These are phyloP conservation scores for Porites evermanni DNA, from an alignment of 92 coral and sea anemone genomes.

Conservation along the genomic window DNA sequence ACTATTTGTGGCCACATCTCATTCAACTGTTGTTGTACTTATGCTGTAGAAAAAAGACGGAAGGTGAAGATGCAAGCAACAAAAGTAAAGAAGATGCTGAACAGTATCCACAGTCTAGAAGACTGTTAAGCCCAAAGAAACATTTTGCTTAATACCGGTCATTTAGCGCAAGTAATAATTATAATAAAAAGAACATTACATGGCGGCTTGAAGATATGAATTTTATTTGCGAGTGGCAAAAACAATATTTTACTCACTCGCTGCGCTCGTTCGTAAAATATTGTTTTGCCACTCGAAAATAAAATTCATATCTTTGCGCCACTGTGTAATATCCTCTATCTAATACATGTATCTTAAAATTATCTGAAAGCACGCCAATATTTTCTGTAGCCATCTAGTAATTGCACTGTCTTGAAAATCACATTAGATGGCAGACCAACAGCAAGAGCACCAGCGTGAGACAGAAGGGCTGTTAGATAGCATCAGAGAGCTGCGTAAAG, in stretches of 20 bases:
- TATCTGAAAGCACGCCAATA: not conserved
- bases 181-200: no score
- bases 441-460: conserved; percentile 98
- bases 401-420: not conserved
- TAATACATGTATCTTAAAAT: no score
- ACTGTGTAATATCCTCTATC: no score
- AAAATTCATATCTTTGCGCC: no score
- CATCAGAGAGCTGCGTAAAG: conserved; percentile 92
- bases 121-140: conserved; percentile 93
- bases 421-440: conserved; percentile 95
- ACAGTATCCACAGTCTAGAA: conserved; percentile 88
- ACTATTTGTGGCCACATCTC: no score
- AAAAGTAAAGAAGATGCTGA: conserved; percentile 70
- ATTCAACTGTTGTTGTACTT: not conserved
- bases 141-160: conserved; percentile 73
- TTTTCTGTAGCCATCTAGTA: not conserved
- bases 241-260: no score
- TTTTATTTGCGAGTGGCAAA: no score
- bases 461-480: conserved; percentile 94
- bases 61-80: conserved; percentile 65
- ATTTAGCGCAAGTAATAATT: no score
- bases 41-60: conserved; percentile 73
- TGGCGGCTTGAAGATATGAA: no score
- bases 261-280: no score
- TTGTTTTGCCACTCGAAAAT: no score